These are phyloP conservation scores for Escarpia spicata DNA, from an alignment of 2,888 invertebrate genomes.

Conservation along the genomic window DNA sequence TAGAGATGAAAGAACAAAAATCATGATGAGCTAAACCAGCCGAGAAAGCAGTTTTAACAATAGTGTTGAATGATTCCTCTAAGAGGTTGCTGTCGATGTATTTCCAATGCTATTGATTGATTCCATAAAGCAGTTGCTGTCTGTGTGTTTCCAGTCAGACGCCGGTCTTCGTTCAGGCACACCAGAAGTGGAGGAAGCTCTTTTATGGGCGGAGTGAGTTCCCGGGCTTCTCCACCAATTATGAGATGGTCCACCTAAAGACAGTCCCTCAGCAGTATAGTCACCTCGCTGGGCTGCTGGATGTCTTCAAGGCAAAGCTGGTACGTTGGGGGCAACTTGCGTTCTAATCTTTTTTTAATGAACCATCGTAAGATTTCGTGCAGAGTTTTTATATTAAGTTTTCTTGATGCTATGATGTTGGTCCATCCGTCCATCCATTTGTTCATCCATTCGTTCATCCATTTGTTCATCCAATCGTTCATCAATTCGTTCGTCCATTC, in stretches of 20 bases:
- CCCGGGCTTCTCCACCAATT: slow-evolving; percentile 81
- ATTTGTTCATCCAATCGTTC: no score
- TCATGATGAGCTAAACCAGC: no score
- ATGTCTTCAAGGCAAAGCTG: slow-evolving; percentile 88
- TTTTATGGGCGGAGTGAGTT: slow-evolving; percentile 80
- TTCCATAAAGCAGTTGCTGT: background rate
- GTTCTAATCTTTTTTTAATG: background rate
- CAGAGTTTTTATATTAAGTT: background rate
- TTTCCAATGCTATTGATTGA: no score
- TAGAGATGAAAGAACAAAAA: no score
- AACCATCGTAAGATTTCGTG: no score
- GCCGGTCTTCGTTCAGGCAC: slow-evolving; percentile 87
- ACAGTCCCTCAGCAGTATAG: slow-evolving; percentile 82
- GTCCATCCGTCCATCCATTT: no score
- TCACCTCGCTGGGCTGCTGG: slow-evolving; percentile 81
- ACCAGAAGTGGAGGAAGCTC: slow-evolving; percentile 82
- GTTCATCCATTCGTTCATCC: no score
- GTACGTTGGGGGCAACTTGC: slow-evolving; percentile 56
- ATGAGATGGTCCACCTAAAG: slow-evolving; percentile 88
- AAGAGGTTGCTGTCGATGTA: no score
- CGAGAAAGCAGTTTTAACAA: no score
- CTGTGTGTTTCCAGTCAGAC: slow-evolving; percentile 71
- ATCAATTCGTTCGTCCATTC: no score
- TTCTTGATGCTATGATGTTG: background rate
- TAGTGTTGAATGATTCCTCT: no score